Evolutionary conservation across 2,113 vertebrate species (phyloP).

Genomic region (Colaptes auratus): DNA sequence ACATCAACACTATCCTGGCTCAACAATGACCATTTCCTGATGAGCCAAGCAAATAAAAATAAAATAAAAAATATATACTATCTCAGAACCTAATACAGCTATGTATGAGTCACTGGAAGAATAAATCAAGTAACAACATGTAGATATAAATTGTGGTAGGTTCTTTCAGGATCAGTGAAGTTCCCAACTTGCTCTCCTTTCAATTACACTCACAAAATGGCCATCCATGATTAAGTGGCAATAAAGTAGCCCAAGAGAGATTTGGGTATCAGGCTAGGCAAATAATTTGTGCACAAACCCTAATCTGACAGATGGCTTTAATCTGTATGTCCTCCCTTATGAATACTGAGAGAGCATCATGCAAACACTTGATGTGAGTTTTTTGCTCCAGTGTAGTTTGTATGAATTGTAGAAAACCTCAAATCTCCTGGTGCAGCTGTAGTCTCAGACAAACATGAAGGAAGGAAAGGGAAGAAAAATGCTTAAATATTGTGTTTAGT

Average conservation of each 20-base stretch:
- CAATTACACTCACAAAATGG: not conserved
- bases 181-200: not conserved
- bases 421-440: not conserved
- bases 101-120: not conserved
- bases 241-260: not conserved
- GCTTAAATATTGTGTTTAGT: conserved; percentile 1
- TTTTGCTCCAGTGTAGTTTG: not conserved
- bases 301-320: conserved; percentile 44
- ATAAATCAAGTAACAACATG: not conserved
- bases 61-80: not conserved
- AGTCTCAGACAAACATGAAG: conserved; percentile 6
- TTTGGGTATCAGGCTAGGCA: conserved; percentile 1
- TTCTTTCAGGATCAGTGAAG: not conserved
- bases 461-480: not conserved
- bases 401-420: not conserved
- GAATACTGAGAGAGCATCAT: not conserved
- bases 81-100: not conserved
- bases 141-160: not conserved
- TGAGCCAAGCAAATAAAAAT: not conserved
- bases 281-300: not conserved
- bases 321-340: conserved; percentile 18
- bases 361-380: conserved; percentile 32
- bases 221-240: not conserved
- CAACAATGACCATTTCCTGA: not conserved
- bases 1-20: not conserved